These are phyloP conservation scores for Theocolax elegans DNA, from an alignment of 1,140 invertebrate genomes.

Conservation along the genomic window DNA sequence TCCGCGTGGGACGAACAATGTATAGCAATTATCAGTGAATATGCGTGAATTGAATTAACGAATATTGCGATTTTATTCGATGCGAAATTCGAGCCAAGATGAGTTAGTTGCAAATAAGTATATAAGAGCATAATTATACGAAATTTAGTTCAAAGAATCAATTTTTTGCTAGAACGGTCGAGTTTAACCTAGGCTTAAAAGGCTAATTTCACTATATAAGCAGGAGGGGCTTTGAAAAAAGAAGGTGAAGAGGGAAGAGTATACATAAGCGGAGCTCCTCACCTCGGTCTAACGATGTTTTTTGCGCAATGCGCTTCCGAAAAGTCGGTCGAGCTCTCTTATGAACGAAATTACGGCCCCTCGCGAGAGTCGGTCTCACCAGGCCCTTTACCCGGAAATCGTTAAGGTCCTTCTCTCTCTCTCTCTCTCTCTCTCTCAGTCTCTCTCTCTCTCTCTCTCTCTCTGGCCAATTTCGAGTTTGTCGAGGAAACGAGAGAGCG, in stretches of 20 bases:
- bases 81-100: no score
- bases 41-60: no score
- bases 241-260: not conserved
- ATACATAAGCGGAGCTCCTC: not conserved
- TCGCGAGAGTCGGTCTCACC: slow-evolving; percentile 7
- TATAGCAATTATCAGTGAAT: no score
- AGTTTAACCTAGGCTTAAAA: not conserved
- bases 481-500: slow-evolving; percentile 30
- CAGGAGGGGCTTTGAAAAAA: not conserved
- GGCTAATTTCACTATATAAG: slow-evolving; percentile 23
- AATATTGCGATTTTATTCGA: no score
- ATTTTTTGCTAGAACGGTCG: not conserved
- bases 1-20: no score
- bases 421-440: not conserved
- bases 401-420: slow-evolving; percentile 43
- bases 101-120: no score
- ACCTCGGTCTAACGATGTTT: slow-evolving; percentile 25
- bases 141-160: slow-evolving; percentile 24
- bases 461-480: slow-evolving; percentile 38
- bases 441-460: not conserved
- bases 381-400: slow-evolving; percentile 54
- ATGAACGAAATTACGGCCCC: slow-evolving; percentile 31
- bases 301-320: slow-evolving; percentile 44
- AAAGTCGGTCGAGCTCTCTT: slow-evolving; percentile 39
- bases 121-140: no score